phyloP scores from a whole-genome alignment of 2,888 invertebrate genomes.

The Drosophila mercatorum region DNA sequence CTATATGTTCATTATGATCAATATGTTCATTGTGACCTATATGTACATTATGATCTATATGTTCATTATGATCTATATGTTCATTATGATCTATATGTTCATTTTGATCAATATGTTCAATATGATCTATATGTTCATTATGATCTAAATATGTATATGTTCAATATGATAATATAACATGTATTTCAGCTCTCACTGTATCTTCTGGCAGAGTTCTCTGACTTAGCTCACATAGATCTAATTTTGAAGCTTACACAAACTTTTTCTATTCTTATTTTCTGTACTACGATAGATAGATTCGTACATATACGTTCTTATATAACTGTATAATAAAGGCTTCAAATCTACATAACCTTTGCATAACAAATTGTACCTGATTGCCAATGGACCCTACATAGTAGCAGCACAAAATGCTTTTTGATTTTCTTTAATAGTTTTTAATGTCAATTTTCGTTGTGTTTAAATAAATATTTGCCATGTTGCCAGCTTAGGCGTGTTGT shows the following conservation, averaged over 20 bases:
- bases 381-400: neutral
- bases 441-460: constrained; percentile 19
- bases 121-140: too few relatives aligned
- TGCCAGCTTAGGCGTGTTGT: constrained; percentile 25
- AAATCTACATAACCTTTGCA: neutral
- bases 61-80: neutral
- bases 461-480: constrained; percentile 31
- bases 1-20: neutral
- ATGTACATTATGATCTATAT: neutral
- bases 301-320: neutral
- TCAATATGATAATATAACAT: too few relatives aligned
- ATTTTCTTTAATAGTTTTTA: constrained; percentile 38
- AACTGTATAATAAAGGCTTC: too few relatives aligned
- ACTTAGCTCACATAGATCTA: too few relatives aligned
- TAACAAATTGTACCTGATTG: neutral
- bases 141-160: neutral
- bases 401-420: constrained; percentile 21
- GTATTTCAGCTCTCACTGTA: too few relatives aligned
- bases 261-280: too few relatives aligned
- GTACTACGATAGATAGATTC: neutral
- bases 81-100: neutral
- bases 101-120: neutral
- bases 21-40: neutral
- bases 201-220: too few relatives aligned
- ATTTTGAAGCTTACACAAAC: too few relatives aligned